Conservation (phyloP, 2,888 invertebrate species). For the Candidula unifasciata region DNA sequence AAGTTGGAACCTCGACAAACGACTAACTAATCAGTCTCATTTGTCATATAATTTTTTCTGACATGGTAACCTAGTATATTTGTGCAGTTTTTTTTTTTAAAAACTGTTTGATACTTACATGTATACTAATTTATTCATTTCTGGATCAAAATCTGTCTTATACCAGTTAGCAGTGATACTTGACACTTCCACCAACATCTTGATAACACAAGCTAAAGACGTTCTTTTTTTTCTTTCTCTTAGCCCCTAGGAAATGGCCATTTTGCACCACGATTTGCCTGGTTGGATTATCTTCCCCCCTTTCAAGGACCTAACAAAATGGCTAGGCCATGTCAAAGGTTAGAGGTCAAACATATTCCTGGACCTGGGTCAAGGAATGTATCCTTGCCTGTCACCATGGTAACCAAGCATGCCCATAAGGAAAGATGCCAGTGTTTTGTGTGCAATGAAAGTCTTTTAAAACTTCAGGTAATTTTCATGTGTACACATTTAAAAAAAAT, state of each 20-base stretch:
- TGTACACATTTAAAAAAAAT: not conserved
- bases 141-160: not conserved
- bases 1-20: too few relatives aligned
- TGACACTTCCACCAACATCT: not conserved
- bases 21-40: too few relatives aligned
- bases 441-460: slow-evolving; percentile 69
- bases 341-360: slow-evolving; percentile 46
- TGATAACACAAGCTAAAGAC: too few relatives aligned
- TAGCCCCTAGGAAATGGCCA: slow-evolving; percentile 67
- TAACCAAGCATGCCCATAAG: slow-evolving; percentile 4
- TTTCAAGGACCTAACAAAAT: slow-evolving; percentile 45
- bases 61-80: too few relatives aligned
- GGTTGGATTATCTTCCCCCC: slow-evolving; percentile 70
- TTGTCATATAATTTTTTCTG: too few relatives aligned
- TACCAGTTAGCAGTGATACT: not conserved
- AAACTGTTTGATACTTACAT: too few relatives aligned
- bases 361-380: slow-evolving; percentile 36
- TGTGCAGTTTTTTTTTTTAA: too few relatives aligned
- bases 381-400: slow-evolving; percentile 37
- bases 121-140: too few relatives aligned
- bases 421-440: slow-evolving; percentile 62
- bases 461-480: slow-evolving; percentile 65
- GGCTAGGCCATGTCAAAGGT: slow-evolving; percentile 36
- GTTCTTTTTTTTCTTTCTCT: slow-evolving; percentile 31
- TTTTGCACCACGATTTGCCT: slow-evolving; percentile 67